Base-by-base conservation (phyloP, 2,113 vertebrate genomes). In the Eurystomus gularis region DNA sequence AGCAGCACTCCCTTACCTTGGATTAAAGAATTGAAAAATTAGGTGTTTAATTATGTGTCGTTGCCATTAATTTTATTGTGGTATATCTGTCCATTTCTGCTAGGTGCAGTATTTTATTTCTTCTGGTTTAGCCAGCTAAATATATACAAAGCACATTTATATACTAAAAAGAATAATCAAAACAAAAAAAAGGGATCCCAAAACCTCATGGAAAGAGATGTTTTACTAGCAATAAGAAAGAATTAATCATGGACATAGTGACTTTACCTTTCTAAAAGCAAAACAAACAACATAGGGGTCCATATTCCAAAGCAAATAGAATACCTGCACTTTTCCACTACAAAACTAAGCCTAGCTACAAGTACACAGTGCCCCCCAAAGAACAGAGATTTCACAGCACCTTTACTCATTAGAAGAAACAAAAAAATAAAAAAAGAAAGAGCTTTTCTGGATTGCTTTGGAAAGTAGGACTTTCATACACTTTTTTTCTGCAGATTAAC, bases 301-400 rank as follows among this genome's bases (percentile, higher is more conserved):
- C 39, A 29, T 31, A 65, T 76, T 82, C 61, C 51, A 94, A 82
- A 88, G 73, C 49, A 95, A 95, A 87, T 28, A 76, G 58, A 83
- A 70, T 65, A 93, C 66, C 77, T 92, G 37, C 61, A 46, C 13
- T 87, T 97, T 91, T 79, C 86, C 65, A 69, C 31, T 49, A 25
- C 46, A 71, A 72, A 88, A 75, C 44, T 40, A 54, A 82, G 31
- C n/a, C 70, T 69, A 84, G 82, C 48, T 93, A 62, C 70, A 84
- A 62, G 94, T 64, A 52, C 88, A 96, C 92, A 95, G 95, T 90
- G 96, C 88, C 94, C 86, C 95, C 91, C 88, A 91, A 95, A 95
- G 96, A 96, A 94, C 54, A 84, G 61, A 95, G 39, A 33, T 52
- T 86, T 95, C 90, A 87, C 94, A 93, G 82, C 93, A 95, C 52